Evolutionary conservation across 1,140 invertebrate species (phyloP), one percentile per base, ranked within the genome.

Genomic region (Tetramorium alpestre): DNA sequence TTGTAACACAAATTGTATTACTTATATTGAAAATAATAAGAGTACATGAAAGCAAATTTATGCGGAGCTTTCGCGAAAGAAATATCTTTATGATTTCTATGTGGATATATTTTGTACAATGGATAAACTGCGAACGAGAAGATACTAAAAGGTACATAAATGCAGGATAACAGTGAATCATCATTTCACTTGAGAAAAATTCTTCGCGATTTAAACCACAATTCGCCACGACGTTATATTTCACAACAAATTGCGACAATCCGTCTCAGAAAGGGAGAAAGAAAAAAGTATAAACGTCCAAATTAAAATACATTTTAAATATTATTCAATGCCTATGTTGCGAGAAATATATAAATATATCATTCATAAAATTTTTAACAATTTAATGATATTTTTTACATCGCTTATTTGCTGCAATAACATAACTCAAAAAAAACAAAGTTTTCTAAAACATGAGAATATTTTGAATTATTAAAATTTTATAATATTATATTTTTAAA

Each of bases 71-170:
- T 33, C 3, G 4, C 16, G 41, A 11, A 47, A 77, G 7, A 44
- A 44, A 28, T 47, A 56, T 67, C 0, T 47, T 54, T 8, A 49
- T 10, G 22, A 67, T 80, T 69, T 80, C 16, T 47, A 80, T 38
- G 11, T 13, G 10, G 10, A 10, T 6, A 38, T 33, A 18, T 38
- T 82, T 33, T 47, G 13, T 60, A 2, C 51, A 18, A 60, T 13
- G 11, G 16, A 81, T n/a, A 18, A 77, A n/a, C 58, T 60, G 18
- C 18, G 65, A 80, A 13, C 47, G 25, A 5, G 47, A 47, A 72
- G 38, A 18, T 60, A 58, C 41, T 82, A 3, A 82, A 82, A 82
- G 11, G 4, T 82, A 47, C 28, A 82, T 22, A 18, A 73, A 73
- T 18, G 25, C 13, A 70, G 16, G 28, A 3, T 1, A 28, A 58